phyloP scores from a whole-genome alignment of 1,140 invertebrate genomes.

The Drosophila parabipectinata region DNA sequence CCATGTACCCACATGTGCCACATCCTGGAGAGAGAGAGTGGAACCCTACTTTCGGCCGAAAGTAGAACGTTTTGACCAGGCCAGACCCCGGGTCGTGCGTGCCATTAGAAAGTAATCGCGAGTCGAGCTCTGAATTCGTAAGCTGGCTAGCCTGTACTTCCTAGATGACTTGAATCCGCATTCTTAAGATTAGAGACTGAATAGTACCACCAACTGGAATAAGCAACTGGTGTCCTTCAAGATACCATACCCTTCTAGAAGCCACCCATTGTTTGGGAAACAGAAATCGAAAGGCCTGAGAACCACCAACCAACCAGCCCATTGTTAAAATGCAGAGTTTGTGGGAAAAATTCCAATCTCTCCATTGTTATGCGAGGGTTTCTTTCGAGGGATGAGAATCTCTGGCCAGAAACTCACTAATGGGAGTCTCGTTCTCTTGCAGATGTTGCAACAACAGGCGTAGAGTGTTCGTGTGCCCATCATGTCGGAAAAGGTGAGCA shows the following conservation, averaged over 20 bases:
- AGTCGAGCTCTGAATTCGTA: constrained; percentile 32
- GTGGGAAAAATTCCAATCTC: background rate
- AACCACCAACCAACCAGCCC: background rate
- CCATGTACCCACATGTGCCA: constrained; percentile 37
- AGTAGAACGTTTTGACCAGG: constrained; percentile 54
- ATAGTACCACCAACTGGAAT: too few relatives aligned
- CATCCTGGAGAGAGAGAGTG: constrained; percentile 51
- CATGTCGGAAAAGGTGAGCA: constrained; percentile 73
- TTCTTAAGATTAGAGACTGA: background rate
- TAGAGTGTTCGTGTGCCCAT: constrained; percentile 15
- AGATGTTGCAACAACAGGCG: constrained; percentile 36
- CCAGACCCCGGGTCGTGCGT: constrained; percentile 36
- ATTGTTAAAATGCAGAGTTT: background rate
- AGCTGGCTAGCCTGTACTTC: background rate
- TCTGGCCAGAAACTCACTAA: too few relatives aligned
- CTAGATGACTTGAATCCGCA: constrained; percentile 7
- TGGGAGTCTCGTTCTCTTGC: constrained; percentile 4
- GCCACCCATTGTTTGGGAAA: background rate
- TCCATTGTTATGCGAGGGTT: constrained; percentile 3
- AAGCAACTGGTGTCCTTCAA: too few relatives aligned
- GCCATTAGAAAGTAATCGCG: constrained; percentile 74
- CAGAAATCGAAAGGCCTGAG: constrained; percentile 4
- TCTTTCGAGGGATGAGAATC: background rate
- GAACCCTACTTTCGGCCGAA: constrained; percentile 38
- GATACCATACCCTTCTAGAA: too few relatives aligned